Conservation (phyloP, 2,797 vertebrate species). For the Galaxias olidus region DNA sequence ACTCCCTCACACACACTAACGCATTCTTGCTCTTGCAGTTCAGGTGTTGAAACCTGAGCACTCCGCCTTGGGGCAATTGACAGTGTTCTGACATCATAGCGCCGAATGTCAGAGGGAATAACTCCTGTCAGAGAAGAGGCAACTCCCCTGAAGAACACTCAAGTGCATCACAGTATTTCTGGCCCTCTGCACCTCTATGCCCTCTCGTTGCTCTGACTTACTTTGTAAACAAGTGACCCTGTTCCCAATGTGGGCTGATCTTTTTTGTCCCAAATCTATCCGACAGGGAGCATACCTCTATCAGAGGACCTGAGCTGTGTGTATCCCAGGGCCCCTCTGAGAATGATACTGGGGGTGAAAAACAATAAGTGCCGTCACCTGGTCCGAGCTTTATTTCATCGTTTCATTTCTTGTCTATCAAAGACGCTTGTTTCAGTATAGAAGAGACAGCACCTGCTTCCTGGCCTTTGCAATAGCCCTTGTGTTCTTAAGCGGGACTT, state of each 20-base stretch:
- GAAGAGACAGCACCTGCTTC: no score
- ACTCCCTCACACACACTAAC: conserved; percentile 1
- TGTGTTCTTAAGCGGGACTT: no score
- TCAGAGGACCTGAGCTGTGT: no score
- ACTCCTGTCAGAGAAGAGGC: conserved; percentile 2
- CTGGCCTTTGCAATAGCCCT: no score
- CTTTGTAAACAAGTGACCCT: conserved; percentile 3
- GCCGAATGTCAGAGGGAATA: conserved; percentile 8
- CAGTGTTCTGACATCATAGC: conserved; percentile 19
- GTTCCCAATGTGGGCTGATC: background rate
- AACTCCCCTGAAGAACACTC: background rate
- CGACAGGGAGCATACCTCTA: no score
- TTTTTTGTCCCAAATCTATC: no score
- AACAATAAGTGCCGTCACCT: no score
- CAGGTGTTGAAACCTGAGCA: background rate
- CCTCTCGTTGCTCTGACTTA: background rate
- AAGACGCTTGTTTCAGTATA: no score
- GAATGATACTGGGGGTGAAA: no score
- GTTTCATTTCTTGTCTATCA: no score
- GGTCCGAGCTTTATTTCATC: no score
- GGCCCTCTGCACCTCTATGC: background rate
- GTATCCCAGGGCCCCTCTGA: no score
- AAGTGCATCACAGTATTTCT: background rate
- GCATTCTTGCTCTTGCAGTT: background rate
- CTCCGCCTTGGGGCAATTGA: conserved; percentile 1